phyloP scores from a whole-genome alignment of 2,797 vertebrate genomes.

The Eptatretus atami region DNA sequence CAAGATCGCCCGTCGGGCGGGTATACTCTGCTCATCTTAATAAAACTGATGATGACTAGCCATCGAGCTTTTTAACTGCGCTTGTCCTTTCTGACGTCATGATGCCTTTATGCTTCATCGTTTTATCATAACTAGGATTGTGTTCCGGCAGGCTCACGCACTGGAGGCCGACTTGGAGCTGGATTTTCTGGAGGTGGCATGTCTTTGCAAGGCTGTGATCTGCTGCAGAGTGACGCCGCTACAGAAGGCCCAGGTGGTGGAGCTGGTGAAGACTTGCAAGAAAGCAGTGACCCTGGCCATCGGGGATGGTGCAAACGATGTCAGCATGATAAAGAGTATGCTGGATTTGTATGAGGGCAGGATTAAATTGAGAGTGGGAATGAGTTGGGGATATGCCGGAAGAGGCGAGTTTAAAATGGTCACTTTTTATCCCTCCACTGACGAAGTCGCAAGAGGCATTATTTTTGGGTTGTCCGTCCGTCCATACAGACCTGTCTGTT shows the following conservation, averaged over 20 bases:
- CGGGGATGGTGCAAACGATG: slow-evolving; percentile 59
- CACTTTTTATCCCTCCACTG: no score
- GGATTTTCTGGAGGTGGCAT: slow-evolving; percentile 45
- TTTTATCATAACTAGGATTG: no score
- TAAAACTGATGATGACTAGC: no score
- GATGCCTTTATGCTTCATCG: no score
- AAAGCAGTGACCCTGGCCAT: slow-evolving; percentile 64
- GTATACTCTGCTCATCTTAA: no score
- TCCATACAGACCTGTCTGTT: no score
- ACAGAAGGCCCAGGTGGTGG: slow-evolving; percentile 79
- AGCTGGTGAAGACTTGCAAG: slow-evolving; percentile 67
- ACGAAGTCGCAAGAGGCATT: no score
- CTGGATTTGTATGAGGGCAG: not conserved
- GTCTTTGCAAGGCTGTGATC: slow-evolving; percentile 53
- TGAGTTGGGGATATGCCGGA: not conserved
- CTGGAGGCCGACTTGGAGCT: slow-evolving; percentile 62
- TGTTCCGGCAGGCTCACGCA: slow-evolving; percentile 36
- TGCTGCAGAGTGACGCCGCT: slow-evolving; percentile 71
- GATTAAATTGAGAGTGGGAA: not conserved
- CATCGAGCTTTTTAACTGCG: no score
- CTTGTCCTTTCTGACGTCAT: no score
- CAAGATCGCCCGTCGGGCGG: no score
- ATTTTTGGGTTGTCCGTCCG: no score
- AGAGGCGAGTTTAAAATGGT: not conserved
- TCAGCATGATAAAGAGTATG: slow-evolving; percentile 97